phyloP scores from a whole-genome alignment of 2,888 invertebrate species.

The Netelia melanura region DNA sequence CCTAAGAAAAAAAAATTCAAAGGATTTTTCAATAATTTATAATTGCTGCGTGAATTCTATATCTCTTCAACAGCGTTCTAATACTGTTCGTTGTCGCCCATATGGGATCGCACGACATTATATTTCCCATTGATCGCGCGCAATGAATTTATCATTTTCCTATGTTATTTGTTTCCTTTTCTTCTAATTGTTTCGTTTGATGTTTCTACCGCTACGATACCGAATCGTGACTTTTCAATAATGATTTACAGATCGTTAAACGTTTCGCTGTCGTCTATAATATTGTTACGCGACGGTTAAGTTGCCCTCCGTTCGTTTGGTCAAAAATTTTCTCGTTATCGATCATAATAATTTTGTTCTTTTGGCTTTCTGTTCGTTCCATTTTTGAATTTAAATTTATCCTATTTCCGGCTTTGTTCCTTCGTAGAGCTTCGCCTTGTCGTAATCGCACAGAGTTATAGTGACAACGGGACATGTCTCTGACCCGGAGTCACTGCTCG shows the following conservation, averaged over 20 bases:
- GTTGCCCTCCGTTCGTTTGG: not conserved
- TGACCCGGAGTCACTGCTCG: conserved; percentile 77
- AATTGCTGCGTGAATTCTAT: conserved; percentile 21
- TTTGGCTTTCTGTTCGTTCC: conserved; percentile 10
- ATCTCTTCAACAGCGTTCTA: not conserved
- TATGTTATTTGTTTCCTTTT: conserved; percentile 12
- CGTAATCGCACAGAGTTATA: conserved; percentile 79
- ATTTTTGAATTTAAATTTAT: conserved; percentile 6
- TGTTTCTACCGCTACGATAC: not conserved
- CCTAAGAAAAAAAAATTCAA: not conserved
- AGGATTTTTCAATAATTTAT: not conserved
- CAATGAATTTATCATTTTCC: conserved; percentile 14
- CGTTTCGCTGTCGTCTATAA: conserved; percentile 21
- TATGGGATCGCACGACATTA: conserved; percentile 13
- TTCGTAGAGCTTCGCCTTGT: conserved; percentile 71
- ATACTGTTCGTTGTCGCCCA: conserved; percentile 48
- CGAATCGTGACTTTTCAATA: conserved; percentile 10
- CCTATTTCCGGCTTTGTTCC: conserved; percentile 41
- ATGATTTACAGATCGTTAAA: conserved; percentile 1
- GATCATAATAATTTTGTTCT: not conserved
- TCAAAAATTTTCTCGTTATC: not conserved
- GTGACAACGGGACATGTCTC: conserved; percentile 79
- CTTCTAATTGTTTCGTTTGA: conserved; percentile 3
- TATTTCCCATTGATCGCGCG: not conserved
- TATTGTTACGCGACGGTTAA: conserved; percentile 14